Percentiles rank a stretch among this genome's conserved stretches.
These are phyloP conservation scores for Cyanoliseus patagonus DNA, from an alignment of 2,113 vertebrate species.

Conservation along the genomic window DNA sequence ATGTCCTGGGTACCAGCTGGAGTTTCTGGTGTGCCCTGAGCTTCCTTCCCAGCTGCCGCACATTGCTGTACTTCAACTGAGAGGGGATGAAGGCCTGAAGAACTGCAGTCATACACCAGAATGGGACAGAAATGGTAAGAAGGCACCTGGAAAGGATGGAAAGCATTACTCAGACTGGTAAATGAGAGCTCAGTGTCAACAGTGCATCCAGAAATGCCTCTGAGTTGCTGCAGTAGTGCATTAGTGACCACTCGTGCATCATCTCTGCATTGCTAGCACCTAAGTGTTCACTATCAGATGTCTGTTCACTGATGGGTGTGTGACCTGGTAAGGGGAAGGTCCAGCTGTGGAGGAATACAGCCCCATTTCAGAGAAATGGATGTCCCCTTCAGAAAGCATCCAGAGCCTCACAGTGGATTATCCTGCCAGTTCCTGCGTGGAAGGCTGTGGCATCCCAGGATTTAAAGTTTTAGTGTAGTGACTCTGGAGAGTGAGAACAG, in stretches of 20 bases:
- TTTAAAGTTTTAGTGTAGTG: not conserved
- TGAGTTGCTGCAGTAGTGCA: not conserved
- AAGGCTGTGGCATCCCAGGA: not conserved
- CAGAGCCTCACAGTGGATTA: not conserved
- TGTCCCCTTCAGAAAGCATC: not conserved
- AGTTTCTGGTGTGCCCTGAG: not conserved
- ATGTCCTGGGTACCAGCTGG: not conserved
- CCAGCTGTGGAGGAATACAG: not conserved
- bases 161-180: not conserved
- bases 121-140: not conserved
- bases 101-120: not conserved
- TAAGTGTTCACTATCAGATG: not conserved
- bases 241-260: not conserved
- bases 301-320: not conserved
- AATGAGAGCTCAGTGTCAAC: not conserved
- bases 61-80: not conserved
- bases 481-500: not conserved
- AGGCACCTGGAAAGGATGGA: not conserved
- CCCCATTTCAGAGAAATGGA: too few species aligned
- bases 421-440: accelerated
- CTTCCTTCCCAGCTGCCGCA: not conserved
- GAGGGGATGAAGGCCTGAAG: not conserved
- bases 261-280: accelerated
- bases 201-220: not conserved
- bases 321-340: not conserved